Conservation (phyloP, 2,888 invertebrate species). For the Cabera pusaria region DNA sequence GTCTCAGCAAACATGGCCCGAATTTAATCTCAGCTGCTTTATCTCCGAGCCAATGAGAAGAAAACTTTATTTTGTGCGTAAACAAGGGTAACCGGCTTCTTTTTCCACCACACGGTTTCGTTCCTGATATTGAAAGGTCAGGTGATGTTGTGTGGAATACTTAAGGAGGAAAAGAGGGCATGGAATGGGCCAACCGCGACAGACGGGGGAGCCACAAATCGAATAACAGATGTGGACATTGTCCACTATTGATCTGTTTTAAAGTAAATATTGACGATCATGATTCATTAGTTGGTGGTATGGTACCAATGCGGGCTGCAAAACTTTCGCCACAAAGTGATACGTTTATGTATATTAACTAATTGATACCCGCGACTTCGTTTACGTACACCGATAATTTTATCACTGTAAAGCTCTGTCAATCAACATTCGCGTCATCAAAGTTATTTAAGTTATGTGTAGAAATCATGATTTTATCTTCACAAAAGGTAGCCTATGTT, state of each 20-base stretch:
- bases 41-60: constrained; percentile 70
- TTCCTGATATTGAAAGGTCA: constrained; percentile 66
- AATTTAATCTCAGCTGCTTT: constrained; percentile 77
- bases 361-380: too few relatives aligned
- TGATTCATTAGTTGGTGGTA: constrained; percentile 24
- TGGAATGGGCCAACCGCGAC: too few relatives aligned
- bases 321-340: neutral
- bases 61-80: constrained; percentile 78
- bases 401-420: too few relatives aligned
- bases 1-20: constrained; percentile 67
- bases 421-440: too few relatives aligned
- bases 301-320: constrained; percentile 16
- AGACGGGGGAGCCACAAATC: constrained; percentile 51
- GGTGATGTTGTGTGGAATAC: constrained; percentile 63
- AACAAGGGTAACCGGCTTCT: constrained; percentile 72
- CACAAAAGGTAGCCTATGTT: too few relatives aligned
- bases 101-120: constrained; percentile 57
- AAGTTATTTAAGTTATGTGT: too few relatives aligned
- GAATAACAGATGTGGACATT: constrained; percentile 33
- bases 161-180: constrained; percentile 45
- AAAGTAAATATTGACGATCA: constrained; percentile 6
- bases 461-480: too few relatives aligned
- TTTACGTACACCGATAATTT: too few relatives aligned
- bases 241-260: constrained; percentile 1
- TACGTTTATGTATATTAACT: too few relatives aligned